phyloP scores from a whole-genome alignment of 2,888 invertebrate species.

The Drosophila cognata region DNA sequence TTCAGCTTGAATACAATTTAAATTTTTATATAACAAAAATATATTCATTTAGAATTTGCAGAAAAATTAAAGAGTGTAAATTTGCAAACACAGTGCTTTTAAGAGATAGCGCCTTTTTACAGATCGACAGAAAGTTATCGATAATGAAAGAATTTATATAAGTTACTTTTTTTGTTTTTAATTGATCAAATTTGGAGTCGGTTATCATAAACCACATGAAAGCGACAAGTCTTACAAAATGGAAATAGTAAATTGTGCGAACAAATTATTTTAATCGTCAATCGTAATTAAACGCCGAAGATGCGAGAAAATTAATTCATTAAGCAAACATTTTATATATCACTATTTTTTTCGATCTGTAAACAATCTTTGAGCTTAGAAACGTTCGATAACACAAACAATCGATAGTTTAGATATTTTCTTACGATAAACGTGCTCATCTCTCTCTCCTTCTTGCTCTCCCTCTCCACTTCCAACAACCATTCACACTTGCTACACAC shows the following conservation, averaged over 20 bases:
- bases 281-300: neutral
- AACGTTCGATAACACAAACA: neutral
- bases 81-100: no score
- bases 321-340: neutral
- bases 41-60: neutral
- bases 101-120: no score
- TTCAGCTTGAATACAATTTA: neutral
- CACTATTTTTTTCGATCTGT: neutral
- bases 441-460: neutral
- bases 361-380: neutral
- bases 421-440: slow-evolving; percentile 7
- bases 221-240: neutral
- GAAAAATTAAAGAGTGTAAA: no score
- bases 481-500: slow-evolving; percentile 57
- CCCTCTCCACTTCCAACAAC: neutral
- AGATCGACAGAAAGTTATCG: no score
- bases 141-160: no score
- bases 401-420: neutral
- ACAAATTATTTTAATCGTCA: neutral
- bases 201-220: neutral
- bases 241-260: neutral
- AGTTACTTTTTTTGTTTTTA: no score
- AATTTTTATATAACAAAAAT: neutral
- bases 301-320: neutral
- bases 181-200: neutral